A percentile compares a stretch with the other conserved stretches of the same genome.
These are phyloP conservation scores for Aplysina aerophoba DNA, from an alignment of 37 sponge, comb jelly and placozoan species.

Conservation along the genomic window DNA sequence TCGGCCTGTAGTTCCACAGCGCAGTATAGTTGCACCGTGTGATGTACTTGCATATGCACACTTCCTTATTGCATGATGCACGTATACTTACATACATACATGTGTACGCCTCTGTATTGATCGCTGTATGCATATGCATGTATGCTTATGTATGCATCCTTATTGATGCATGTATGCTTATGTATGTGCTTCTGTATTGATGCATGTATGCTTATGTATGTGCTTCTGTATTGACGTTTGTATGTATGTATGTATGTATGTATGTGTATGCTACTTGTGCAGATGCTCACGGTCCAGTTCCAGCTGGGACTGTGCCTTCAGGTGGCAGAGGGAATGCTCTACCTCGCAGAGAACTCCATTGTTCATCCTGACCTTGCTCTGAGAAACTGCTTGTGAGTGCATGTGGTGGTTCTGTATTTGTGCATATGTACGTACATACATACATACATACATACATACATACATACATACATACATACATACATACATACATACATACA, in stretches of 20 bases:
- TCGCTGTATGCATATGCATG: too few species aligned
- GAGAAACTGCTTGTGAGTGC: conserved; percentile 67
- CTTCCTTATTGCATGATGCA: too few species aligned
- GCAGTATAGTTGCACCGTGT: too few species aligned
- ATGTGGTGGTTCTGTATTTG: conserved; percentile 29
- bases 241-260: conserved; percentile 1
- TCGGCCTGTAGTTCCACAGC: too few species aligned
- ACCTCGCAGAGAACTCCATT: conserved; percentile 57
- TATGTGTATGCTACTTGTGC: not conserved
- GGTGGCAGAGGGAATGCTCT: conserved; percentile 61
- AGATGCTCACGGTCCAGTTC: conserved; percentile 51
- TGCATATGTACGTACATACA: not conserved
- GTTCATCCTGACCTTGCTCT: conserved; percentile 84
- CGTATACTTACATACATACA: too few species aligned
- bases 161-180: not conserved
- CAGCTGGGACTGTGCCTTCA: conserved; percentile 56
- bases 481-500: too few species aligned
- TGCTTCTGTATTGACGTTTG: not conserved
- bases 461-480: not conserved
- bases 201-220: conserved; percentile 2
- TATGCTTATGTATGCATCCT: not conserved
- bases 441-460: not conserved
- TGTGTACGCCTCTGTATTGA: too few species aligned
- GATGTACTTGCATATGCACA: too few species aligned
- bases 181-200: not conserved